phyloP scores from a whole-genome alignment of 2,113 vertebrate genomes.

The Rhegmatorhina hoffmannsi region DNA sequence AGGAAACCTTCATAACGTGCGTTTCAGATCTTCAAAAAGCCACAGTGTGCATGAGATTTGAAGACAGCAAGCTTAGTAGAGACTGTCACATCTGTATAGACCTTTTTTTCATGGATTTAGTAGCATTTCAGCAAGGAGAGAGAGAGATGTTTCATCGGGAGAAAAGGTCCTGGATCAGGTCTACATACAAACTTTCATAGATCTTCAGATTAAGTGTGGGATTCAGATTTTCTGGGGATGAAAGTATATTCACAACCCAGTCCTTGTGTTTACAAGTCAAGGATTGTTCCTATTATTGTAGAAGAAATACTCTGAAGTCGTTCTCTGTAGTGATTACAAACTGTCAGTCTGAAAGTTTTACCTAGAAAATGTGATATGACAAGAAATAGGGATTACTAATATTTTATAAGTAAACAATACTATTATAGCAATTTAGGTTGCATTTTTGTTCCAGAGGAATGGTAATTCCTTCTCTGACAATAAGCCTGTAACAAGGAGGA shows the following conservation, averaged over 20 bases:
- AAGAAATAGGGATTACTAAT: not conserved
- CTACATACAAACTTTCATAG: not conserved
- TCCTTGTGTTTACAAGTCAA: not conserved
- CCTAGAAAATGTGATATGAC: not conserved
- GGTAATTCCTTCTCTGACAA: not conserved
- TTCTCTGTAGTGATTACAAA: not conserved
- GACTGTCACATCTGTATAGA: not conserved
- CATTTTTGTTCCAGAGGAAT: not conserved
- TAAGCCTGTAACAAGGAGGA: not conserved
- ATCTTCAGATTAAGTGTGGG: not conserved
- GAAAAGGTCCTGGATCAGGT: not conserved
- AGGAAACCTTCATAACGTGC: not conserved
- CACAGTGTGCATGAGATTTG: not conserved
- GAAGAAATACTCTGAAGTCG: not conserved
- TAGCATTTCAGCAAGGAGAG: not conserved
- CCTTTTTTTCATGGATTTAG: constrained; percentile 8
- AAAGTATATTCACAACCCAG: not conserved
- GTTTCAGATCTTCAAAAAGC: constrained; percentile 26
- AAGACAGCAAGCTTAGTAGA: not conserved
- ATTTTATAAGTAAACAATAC: not conserved
- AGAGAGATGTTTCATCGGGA: not conserved
- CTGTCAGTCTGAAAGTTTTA: not conserved
- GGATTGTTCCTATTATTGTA: not conserved
- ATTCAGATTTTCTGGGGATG: not conserved
- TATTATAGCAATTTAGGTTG: not conserved